These are phyloP conservation scores for Tauraco hartlaubi DNA, from an alignment of 2,797 vertebrate species.

Conservation along the genomic window DNA sequence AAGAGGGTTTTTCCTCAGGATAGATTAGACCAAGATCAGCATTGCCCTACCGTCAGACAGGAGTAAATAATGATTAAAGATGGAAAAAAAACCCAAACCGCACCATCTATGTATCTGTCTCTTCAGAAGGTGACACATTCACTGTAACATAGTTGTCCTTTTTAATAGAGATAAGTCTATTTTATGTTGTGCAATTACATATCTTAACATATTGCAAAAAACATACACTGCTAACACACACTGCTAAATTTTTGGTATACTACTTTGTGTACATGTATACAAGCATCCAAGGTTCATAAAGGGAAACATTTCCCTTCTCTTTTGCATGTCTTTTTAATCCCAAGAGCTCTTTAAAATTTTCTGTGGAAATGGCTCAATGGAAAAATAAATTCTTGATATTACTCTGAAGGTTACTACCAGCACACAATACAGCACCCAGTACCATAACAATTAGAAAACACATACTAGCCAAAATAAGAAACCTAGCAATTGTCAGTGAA, in stretches of 20 bases:
- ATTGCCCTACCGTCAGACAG: background rate
- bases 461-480: background rate
- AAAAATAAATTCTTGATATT: background rate
- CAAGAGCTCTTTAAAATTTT: background rate
- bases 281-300: background rate
- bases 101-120: background rate
- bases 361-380: background rate
- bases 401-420: background rate
- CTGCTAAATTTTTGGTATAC: background rate
- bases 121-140: background rate
- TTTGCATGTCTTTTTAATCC: background rate
- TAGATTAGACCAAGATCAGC: background rate
- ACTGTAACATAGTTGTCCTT: background rate
- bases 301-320: background rate
- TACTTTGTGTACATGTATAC: background rate
- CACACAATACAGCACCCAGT: background rate
- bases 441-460: background rate
- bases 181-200: background rate
- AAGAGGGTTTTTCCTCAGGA: background rate
- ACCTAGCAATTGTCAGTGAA: background rate
- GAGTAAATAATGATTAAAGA: background rate
- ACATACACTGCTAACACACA: background rate
- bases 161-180: background rate
- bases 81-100: rapidly evolving
- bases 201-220: background rate